Evolutionary conservation across 1,140 invertebrate species (phyloP).

Genomic region (Coenobita brevimanus): DNA sequence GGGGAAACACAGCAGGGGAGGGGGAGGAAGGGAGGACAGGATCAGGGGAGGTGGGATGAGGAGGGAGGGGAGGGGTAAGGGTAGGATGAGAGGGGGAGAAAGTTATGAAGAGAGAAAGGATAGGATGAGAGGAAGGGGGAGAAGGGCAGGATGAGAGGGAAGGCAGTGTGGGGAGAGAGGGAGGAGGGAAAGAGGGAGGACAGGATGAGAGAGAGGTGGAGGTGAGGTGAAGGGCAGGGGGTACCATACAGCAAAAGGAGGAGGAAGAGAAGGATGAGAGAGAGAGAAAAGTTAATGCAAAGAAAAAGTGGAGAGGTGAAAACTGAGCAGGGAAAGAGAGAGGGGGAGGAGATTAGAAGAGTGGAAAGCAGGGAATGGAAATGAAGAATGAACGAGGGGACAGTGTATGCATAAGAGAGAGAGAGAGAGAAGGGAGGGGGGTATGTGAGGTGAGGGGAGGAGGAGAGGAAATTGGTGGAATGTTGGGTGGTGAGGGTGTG

Average conservation of each 20-base stretch:
- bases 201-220: background rate
- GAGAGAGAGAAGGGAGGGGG: background rate
- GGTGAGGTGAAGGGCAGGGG: background rate
- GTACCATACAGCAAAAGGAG: background rate
- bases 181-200: background rate
- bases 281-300: too few species aligned
- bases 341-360: background rate
- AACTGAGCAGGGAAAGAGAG: background rate
- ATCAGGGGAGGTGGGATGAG: background rate
- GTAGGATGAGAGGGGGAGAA: background rate
- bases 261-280: too few species aligned
- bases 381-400: background rate
- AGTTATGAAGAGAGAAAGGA: background rate
- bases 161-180: background rate
- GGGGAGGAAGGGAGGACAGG: too few species aligned
- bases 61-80: background rate
- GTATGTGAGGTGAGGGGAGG: background rate
- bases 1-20: too few species aligned
- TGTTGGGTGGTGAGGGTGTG: background rate
- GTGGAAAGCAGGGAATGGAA: background rate
- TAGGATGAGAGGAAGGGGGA: background rate
- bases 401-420: too few species aligned
- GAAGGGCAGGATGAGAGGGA: background rate
- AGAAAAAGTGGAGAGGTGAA: too few species aligned
- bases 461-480: background rate